Evolutionary conservation across 2,797 vertebrate species (phyloP).

Genomic region (Syngnathus rostellatus): DNA sequence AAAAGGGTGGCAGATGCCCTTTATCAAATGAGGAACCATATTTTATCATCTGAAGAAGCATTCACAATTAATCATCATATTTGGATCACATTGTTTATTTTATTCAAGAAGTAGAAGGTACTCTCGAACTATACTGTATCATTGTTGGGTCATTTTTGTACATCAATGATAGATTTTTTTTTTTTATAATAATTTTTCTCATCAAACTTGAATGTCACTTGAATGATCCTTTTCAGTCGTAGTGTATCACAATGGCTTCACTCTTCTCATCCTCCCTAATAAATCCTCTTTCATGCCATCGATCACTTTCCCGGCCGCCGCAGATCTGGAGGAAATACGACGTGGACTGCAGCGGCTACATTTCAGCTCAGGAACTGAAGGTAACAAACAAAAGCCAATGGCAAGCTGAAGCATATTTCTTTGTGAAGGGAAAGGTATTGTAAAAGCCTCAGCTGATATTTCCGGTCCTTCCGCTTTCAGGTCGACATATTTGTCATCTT

Average conservation of each 20-base stretch:
- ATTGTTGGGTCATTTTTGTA: too few species aligned
- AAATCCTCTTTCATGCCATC: background rate
- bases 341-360: constrained; percentile 88
- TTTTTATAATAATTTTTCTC: too few species aligned
- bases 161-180: too few species aligned
- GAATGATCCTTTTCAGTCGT: background rate
- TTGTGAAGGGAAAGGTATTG: too few species aligned
- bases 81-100: too few species aligned
- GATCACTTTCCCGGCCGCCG: constrained; percentile 13
- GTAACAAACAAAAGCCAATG: constrained; percentile 53
- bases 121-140: too few species aligned
- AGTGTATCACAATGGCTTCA: background rate
- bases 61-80: too few species aligned
- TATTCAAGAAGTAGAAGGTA: too few species aligned
- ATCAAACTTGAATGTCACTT: background rate
- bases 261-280: background rate
- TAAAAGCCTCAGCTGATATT: background rate
- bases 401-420: background rate
- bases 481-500: background rate
- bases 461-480: background rate
- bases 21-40: background rate
- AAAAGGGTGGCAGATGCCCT: background rate
- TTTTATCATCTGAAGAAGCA: background rate
- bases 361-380: constrained; percentile 83
- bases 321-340: constrained; percentile 97